These are phyloP conservation scores for Notospermus geniculatus DNA, from an alignment of 1,140 invertebrate genomes.

Conservation along the genomic window DNA sequence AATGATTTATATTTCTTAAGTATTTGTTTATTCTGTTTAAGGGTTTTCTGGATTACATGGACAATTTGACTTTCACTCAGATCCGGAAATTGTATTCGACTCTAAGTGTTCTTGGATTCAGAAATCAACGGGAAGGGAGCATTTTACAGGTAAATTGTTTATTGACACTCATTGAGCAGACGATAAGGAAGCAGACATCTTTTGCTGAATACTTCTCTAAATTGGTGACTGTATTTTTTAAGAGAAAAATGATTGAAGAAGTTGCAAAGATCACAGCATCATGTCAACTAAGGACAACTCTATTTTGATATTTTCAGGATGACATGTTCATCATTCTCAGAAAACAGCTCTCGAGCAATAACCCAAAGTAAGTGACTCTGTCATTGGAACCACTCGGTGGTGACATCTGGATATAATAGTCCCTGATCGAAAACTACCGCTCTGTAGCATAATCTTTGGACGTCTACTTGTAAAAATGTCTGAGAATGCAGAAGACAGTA, in stretches of 20 bases:
- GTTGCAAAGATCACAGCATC: too few species aligned
- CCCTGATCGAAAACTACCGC: too few species aligned
- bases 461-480: not conserved
- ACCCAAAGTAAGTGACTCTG: slow-evolving; percentile 47
- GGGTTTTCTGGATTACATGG: slow-evolving; percentile 50
- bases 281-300: too few species aligned
- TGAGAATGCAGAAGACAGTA: too few species aligned
- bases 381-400: too few species aligned
- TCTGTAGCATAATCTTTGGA: not conserved
- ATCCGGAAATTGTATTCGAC: slow-evolving; percentile 54
- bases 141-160: slow-evolving; percentile 43
- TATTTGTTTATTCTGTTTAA: slow-evolving; percentile 25
- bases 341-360: slow-evolving; percentile 54
- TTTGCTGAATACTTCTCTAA: too few species aligned
- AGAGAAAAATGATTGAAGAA: too few species aligned
- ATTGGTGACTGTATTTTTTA: too few species aligned
- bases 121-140: slow-evolving; percentile 34
- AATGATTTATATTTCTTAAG: too few species aligned
- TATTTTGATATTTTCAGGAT: slow-evolving; percentile 40
- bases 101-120: slow-evolving; percentile 49
- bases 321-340: slow-evolving; percentile 54
- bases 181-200: too few species aligned
- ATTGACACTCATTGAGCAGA: too few species aligned
- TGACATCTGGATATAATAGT: too few species aligned
- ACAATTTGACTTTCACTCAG: slow-evolving; percentile 46